These are phyloP conservation scores for Leucania comma DNA, from an alignment of 2,888 invertebrate species.

Conservation along the genomic window DNA sequence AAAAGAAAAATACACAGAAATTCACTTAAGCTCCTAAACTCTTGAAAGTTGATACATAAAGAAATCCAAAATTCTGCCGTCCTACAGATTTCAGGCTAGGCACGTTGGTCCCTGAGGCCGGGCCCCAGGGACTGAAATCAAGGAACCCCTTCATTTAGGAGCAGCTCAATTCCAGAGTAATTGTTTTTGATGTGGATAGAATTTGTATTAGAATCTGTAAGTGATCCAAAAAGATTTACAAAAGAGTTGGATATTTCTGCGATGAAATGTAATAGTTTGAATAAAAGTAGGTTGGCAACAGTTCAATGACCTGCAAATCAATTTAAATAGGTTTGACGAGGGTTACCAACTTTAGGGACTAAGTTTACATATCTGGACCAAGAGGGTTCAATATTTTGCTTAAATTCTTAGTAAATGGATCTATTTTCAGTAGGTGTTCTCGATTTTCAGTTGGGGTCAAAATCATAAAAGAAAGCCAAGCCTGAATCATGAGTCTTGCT, in stretches of 20 bases:
- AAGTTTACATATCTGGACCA: too few species aligned
- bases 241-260: background rate
- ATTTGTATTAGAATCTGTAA: constrained; percentile 35
- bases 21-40: constrained; percentile 23
- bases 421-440: too few species aligned
- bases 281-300: too few species aligned
- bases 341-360: too few species aligned
- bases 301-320: too few species aligned
- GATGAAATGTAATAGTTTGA: too few species aligned
- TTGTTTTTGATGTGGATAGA: constrained; percentile 50
- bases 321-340: too few species aligned
- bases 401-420: too few species aligned
- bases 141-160: constrained; percentile 47
- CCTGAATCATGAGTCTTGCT: too few species aligned
- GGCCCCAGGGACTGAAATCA: constrained; percentile 41
- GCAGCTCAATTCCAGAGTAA: constrained; percentile 32
- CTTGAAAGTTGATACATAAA: constrained; percentile 25
- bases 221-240: constrained; percentile 8
- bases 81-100: constrained; percentile 32
- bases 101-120: constrained; percentile 42
- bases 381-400: too few species aligned
- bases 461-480: too few species aligned
- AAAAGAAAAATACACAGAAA: constrained; percentile 26
- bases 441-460: too few species aligned
- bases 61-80: constrained; percentile 18